These are phyloP conservation scores for Cairina moschata DNA, from an alignment of 2,113 vertebrate species.

Conservation along the genomic window DNA sequence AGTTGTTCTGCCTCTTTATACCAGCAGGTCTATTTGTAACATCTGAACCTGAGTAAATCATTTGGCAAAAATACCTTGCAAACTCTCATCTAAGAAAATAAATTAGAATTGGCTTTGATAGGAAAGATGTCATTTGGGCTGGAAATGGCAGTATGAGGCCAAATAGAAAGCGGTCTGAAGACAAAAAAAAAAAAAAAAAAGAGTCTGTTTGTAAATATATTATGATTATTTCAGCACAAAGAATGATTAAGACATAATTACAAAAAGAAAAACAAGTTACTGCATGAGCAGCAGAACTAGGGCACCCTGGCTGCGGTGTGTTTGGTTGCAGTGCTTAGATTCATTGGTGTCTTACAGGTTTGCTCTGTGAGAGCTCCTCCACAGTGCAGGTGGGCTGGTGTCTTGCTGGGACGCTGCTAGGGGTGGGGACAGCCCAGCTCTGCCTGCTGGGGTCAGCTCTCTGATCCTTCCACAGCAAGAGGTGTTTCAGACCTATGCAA, in stretches of 20 bases:
- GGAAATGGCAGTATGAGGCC: conserved; percentile 70
- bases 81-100: conserved; percentile 68
- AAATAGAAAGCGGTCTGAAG: conserved; percentile 59
- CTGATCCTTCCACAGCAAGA: background rate
- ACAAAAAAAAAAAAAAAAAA: conserved; percentile 12
- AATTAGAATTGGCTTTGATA: conserved; percentile 63
- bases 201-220: conserved; percentile 60
- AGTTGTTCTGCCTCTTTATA: conserved; percentile 5
- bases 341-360: background rate
- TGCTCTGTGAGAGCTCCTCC: background rate
- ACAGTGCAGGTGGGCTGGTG: background rate
- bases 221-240: conserved; percentile 64
- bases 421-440: background rate
- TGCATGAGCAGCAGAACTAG: conserved; percentile 62
- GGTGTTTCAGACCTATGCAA: background rate
- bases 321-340: background rate
- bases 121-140: conserved; percentile 51
- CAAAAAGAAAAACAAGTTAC: conserved; percentile 60
- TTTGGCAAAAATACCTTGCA: conserved; percentile 48
- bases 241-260: conserved; percentile 66
- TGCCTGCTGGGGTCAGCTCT: background rate
- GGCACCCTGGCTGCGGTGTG: background rate
- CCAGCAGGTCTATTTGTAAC: conserved; percentile 17
- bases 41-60: conserved; percentile 40
- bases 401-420: background rate